Base-by-base conservation (phyloP, 2,113 vertebrate species). In the Pterocles gutturalis region DNA sequence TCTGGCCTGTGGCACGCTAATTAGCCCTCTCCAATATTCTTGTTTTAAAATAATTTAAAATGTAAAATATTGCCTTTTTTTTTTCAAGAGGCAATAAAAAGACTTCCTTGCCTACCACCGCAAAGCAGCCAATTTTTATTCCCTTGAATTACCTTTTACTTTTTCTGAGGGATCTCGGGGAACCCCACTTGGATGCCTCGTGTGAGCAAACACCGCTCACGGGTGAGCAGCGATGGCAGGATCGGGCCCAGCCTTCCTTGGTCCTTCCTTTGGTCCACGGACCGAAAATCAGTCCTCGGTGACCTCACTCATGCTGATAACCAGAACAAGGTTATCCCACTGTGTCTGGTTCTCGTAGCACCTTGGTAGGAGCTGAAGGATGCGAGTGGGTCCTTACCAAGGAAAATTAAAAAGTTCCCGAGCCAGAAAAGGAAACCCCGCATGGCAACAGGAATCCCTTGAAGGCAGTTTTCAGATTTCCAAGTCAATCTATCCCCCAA, bases 81-180 rank as follows among this genome's bases (percentile, higher is more conserved):
- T 70, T n/a, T 46, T 28, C 38, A 38, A 61, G 41, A 54, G 29
- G 12, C 17, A 25, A 1, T 66, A 19, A 38, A 72, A 62, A 49
- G 14, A 1, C 3, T 71, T 87, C 46, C 49, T 84, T 66, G 25
- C 28, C 24, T 61, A 1, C 16, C 17, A 11, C 33, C 51, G 26
- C 11, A 4, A 49, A 31, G 3, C 20, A 61, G 26, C 16, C 15
- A 9, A 1, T 24, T 69, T 79, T 61, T 83, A 54, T 69, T 78
- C 26, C 36, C n/a, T 41, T 22, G 31, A 71, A 11, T 11, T 77
- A 12, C 7, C 8, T 66, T 10, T 61, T 43, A 19, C 29, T 89
- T 38, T 51, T 36, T 64, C 17, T 24, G 48, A 20, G 25, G 0
- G 0, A 13, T 19, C 62, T 57, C 0, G 13, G 0, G 31, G 54